Percentiles rank a stretch among this genome's conserved stretches.
phyloP scores from a whole-genome alignment of 2,888 invertebrate species.

The Xestia ashworthii region DNA sequence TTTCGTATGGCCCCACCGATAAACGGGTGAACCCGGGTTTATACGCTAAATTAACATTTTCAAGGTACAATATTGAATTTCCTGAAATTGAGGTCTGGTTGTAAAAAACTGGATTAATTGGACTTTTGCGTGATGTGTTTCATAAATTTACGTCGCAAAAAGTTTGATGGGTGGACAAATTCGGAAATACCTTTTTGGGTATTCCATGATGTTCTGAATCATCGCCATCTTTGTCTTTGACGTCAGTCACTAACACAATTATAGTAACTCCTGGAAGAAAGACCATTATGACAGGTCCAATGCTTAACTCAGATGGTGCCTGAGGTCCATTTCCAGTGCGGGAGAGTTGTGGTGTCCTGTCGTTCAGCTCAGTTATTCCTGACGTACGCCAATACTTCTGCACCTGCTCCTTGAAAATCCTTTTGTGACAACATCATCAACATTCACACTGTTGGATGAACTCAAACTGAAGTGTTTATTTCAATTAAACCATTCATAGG shows the following conservation, averaged over 20 bases:
- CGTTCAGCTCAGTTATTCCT: background rate
- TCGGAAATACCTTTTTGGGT: constrained; percentile 22
- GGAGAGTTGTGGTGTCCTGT: background rate
- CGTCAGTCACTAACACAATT: background rate
- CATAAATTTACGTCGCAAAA: constrained; percentile 16
- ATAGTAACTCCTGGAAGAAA: background rate
- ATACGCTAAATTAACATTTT: constrained; percentile 52
- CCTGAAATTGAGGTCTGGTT: constrained; percentile 40
- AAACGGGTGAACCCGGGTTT: constrained; percentile 59
- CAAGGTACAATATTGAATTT: constrained; percentile 38
- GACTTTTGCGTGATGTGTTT: constrained; percentile 22
- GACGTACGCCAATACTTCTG: background rate
- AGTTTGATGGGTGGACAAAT: constrained; percentile 11
- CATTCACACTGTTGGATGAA: background rate
- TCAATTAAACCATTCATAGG: background rate
- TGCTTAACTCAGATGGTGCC: background rate
- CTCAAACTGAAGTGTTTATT: background rate
- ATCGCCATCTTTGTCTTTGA: constrained; percentile 3
- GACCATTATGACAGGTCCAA: background rate
- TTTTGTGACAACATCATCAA: background rate
- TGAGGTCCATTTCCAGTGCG: background rate
- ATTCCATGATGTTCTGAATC: constrained; percentile 16
- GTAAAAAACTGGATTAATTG: constrained; percentile 22
- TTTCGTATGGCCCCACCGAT: constrained; percentile 64
- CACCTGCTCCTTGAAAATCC: background rate